Evolutionary conservation across 2,113 vertebrate species (phyloP).

Genomic region (Struthidea cinerea): DNA sequence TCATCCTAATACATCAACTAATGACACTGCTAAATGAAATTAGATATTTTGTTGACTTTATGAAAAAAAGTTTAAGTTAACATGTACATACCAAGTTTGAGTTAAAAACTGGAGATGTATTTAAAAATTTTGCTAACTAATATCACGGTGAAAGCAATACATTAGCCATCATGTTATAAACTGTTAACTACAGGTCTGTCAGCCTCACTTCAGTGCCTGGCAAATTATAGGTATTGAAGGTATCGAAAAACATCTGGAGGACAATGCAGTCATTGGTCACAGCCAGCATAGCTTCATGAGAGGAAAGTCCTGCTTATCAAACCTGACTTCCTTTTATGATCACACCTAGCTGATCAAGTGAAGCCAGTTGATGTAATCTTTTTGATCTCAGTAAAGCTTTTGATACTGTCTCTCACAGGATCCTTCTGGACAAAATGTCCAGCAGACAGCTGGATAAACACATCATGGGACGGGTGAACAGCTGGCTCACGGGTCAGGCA

Average conservation of each 20-base stretch:
- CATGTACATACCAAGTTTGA: neutral
- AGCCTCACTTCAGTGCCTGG: neutral
- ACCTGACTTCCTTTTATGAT: neutral
- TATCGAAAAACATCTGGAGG: neutral
- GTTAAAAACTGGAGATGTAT: neutral
- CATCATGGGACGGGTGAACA: neutral
- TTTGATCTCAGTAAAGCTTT: neutral
- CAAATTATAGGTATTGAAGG: neutral
- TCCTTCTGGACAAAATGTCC: neutral
- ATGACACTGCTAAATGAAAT: neutral
- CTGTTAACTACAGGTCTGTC: neutral
- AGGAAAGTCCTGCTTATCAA: neutral
- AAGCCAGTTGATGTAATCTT: neutral
- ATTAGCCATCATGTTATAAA: neutral
- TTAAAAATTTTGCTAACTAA: neutral
- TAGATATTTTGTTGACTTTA: neutral
- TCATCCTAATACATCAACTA: neutral
- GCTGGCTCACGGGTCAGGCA: accelerated
- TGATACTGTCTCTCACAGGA: neutral
- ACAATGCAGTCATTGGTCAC: neutral
- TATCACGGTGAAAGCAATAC: neutral
- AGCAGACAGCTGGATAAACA: neutral
- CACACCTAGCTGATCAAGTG: neutral
- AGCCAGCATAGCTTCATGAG: neutral
- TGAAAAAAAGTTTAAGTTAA: neutral